Evolutionary conservation across 2,113 vertebrate species (phyloP).

Genomic region (Anseranas semipalmata): DNA sequence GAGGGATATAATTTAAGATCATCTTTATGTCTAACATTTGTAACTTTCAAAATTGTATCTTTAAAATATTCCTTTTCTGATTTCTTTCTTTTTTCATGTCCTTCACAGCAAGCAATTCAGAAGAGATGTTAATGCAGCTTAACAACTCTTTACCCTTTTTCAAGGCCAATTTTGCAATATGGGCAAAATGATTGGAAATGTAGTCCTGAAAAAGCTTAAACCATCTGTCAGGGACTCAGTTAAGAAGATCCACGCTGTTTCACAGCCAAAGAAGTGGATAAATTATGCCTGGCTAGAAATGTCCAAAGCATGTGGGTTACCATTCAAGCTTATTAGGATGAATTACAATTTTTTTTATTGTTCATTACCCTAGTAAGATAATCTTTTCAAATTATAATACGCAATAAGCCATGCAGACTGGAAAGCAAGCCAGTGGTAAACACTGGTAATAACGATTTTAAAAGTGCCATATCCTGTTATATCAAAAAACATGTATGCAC

Average conservation of each 20-base stretch:
- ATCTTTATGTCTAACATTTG: slow-evolving; percentile 3
- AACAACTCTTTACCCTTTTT: slow-evolving; percentile 82
- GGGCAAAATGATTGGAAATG: slow-evolving; percentile 81
- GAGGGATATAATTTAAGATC: slow-evolving; percentile 29
- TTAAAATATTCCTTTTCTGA: slow-evolving; percentile 48
- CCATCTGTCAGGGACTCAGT: slow-evolving; percentile 84
- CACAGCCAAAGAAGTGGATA: slow-evolving; percentile 80
- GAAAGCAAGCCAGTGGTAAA: slow-evolving; percentile 47
- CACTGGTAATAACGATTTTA: background rate
- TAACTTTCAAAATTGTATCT: slow-evolving; percentile 53
- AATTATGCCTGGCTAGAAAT: slow-evolving; percentile 79
- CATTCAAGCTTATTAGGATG: slow-evolving; percentile 77
- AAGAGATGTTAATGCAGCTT: slow-evolving; percentile 78
- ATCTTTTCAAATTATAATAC: slow-evolving; percentile 67
- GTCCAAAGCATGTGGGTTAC: slow-evolving; percentile 73
- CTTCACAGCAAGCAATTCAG: slow-evolving; percentile 80
- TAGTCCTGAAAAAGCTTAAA: slow-evolving; percentile 80
- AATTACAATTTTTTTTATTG: slow-evolving; percentile 71
- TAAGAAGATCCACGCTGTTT: slow-evolving; percentile 81
- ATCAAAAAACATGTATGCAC: background rate
- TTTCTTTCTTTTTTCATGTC: slow-evolving; percentile 71
- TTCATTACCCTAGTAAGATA: slow-evolving; percentile 71
- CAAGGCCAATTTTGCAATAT: slow-evolving; percentile 85
- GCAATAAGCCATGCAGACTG: slow-evolving; percentile 29
- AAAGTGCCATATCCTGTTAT: background rate